Base-by-base conservation (phyloP, 2,888 invertebrate genomes). In the Macrosiphum euphorbiae region DNA sequence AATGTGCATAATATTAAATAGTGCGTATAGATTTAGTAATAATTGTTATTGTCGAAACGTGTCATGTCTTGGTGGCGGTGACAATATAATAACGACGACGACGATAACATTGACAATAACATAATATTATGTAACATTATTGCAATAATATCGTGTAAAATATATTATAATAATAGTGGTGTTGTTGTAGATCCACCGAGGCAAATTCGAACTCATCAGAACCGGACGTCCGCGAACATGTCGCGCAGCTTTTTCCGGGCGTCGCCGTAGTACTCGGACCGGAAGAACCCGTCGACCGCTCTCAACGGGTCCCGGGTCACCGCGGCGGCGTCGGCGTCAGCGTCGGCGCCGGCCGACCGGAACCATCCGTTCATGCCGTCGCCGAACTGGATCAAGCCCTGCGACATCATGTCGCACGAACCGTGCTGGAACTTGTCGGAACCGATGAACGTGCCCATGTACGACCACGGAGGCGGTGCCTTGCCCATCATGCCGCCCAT, bases 401-500 rank as follows among this genome's bases (percentile, higher is more conserved):
- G 94, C 24, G 86, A 90, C 86, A 90, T 67, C 90, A 94, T 86
- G 86, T 94, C 94, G 90, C 94, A 94, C 86, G 86, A 4, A 26
- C 85, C 90, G 90, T 94, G 94, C 50, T 85, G 61, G 61, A 90
- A 90, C 61, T 94, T 94, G 0, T 94, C 94, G 28, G 94, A 94
- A 11, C 90, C 90, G 24, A 90, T n/a, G 90, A 94, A 94, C 61
- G 94, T 94, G 86, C 90, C 90, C 94, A 94, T 90, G 47, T 47
- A 85, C 84, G 88, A 89, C 89, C 89, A 85, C 58, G 93, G 93
- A 10, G 94, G 26, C 44, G 90, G 89, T 20, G 90, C 86, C 41
- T n/a, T 52, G 52, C 94, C 41, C 94, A 94, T 94, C 90, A 78
- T 78, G 41, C 92, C 88, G 90, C 94, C 94, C 90, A 90, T 90